Evolutionary conservation across 1,140 invertebrate genomes (phyloP).

Genomic region (Drosophila cardini): DNA sequence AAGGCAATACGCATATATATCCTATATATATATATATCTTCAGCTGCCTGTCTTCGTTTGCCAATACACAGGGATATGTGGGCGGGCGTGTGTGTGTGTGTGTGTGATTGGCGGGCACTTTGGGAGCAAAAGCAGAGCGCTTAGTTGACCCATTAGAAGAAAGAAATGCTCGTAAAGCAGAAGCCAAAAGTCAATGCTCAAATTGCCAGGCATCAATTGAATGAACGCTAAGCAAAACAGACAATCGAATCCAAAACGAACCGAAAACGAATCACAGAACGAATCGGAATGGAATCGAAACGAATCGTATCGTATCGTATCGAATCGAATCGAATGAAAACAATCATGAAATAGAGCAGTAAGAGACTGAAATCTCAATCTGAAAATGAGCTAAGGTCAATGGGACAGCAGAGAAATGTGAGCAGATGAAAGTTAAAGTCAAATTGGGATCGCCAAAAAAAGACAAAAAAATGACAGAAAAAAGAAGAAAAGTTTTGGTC

Average conservation of each 20-base stretch:
- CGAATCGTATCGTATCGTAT: constrained; percentile 37
- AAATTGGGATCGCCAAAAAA: constrained; percentile 45
- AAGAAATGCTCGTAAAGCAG: constrained; percentile 61
- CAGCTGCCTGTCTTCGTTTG: constrained; percentile 21
- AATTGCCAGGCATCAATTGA: constrained; percentile 72
- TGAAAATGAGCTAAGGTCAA: constrained; percentile 47
- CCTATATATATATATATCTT: constrained; percentile 43
- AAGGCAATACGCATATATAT: constrained; percentile 43
- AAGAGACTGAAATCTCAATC: not conserved
- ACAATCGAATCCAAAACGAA: constrained; percentile 59
- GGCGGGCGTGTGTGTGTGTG: not conserved
- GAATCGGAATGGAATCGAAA: constrained; percentile 43
- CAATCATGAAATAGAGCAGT: constrained; percentile 70
- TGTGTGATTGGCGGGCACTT: constrained; percentile 39
- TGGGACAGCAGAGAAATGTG: constrained; percentile 30
- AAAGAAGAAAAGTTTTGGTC: constrained; percentile 46
- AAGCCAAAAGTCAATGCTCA: constrained; percentile 67
- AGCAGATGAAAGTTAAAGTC: constrained; percentile 19
- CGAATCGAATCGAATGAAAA: constrained; percentile 67
- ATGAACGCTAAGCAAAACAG: constrained; percentile 73
- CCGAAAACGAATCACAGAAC: constrained; percentile 5
- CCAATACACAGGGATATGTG: constrained; percentile 20
- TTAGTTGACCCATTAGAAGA: constrained; percentile 75
- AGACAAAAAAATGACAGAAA: too few species aligned
- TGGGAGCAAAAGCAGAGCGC: constrained; percentile 54